Evolutionary conservation across 64 coral and sea anemone genomes (phyloP).

Genomic region (Montipora capricornis): DNA sequence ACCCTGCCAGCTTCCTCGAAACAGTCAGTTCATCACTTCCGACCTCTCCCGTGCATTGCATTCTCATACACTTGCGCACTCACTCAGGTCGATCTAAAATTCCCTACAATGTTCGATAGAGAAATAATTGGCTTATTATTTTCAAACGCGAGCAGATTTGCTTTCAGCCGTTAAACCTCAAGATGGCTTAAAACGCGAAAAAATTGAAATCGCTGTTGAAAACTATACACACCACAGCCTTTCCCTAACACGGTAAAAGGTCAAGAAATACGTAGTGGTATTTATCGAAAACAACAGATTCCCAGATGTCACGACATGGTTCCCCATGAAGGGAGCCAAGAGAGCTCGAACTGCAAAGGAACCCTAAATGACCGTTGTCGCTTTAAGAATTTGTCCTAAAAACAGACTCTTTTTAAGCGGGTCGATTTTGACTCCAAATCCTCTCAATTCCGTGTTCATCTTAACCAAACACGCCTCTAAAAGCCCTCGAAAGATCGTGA

Average conservation of each 20-base stretch:
- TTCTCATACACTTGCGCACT: too few relatives aligned
- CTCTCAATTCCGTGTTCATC: conserved; percentile 36
- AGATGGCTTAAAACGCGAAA: background rate
- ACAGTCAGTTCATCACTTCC: too few relatives aligned
- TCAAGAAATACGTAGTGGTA: background rate
- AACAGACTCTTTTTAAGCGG: conserved; percentile 20
- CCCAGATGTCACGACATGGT: background rate
- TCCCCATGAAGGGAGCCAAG: background rate
- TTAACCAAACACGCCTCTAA: conserved; percentile 47
- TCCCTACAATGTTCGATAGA: background rate
- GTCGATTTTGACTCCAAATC: conserved; percentile 31
- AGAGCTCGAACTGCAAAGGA: background rate
- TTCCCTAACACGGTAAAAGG: background rate
- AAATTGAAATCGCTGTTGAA: conserved; percentile 10
- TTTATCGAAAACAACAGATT: background rate
- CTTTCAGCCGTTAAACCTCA: background rate
- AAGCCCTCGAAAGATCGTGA: conserved; percentile 49
- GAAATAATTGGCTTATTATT: background rate
- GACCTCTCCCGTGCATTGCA: too few relatives aligned
- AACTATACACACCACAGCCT: background rate
- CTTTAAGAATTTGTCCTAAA: background rate
- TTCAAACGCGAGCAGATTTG: background rate
- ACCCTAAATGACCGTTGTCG: background rate
- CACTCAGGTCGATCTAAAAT: too few relatives aligned
- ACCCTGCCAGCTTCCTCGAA: too few relatives aligned